These are phyloP conservation scores for Phenganax stokvisi DNA, from an alignment of 92 coral and sea anemone genomes.

Conservation along the genomic window DNA sequence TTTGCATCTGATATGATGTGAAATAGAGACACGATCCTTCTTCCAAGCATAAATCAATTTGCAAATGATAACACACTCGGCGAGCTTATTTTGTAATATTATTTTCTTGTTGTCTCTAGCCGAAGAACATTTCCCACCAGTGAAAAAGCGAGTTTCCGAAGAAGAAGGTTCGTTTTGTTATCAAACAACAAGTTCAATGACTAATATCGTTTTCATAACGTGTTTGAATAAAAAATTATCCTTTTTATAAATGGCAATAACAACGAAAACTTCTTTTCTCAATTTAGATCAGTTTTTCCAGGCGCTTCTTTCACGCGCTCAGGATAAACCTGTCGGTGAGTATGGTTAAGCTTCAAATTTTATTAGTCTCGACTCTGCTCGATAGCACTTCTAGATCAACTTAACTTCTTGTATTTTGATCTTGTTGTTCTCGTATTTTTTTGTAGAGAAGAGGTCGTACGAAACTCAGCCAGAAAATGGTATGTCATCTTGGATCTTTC, in stretches of 20 bases:
- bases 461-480: conserved; percentile 94
- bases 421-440: not conserved
- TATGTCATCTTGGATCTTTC: conserved; percentile 2
- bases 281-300: conserved; percentile 87
- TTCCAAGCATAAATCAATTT: no score
- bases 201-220: not conserved
- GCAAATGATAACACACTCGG: no score
- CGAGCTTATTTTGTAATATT: not conserved
- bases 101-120: not conserved
- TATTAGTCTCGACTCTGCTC: not conserved
- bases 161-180: conserved; percentile 9
- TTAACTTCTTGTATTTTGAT: not conserved
- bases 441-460: conserved; percentile 84
- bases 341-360: no score
- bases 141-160: conserved; percentile 31
- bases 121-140: not conserved
- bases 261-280: not conserved
- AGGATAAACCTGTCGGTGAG: conserved; percentile 68
- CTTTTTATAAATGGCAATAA: not conserved
- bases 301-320: conserved; percentile 84
- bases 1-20: no score
- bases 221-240: not conserved
- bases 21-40: no score
- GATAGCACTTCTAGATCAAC: not conserved
- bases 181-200: not conserved